Percentiles rank a stretch among this genome's conserved stretches.
These are phyloP conservation scores for Platypus cylindrus DNA, from an alignment of 2,888 invertebrate genomes.

Conservation along the genomic window DNA sequence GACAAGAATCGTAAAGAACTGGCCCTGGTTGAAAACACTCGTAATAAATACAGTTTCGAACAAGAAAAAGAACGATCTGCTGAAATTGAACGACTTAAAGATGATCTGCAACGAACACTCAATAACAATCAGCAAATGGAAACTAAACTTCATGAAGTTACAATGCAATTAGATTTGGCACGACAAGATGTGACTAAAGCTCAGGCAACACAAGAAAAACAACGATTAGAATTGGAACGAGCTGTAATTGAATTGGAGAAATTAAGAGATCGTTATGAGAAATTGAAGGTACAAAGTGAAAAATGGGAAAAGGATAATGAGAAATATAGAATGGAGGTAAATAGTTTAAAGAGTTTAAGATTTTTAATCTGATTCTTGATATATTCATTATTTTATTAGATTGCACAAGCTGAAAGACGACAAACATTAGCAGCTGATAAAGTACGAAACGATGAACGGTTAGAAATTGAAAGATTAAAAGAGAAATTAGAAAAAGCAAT, in stretches of 20 bases:
- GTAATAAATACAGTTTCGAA: slow-evolving; percentile 68
- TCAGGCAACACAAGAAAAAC: slow-evolving; percentile 63
- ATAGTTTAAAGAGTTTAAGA: too few relatives aligned
- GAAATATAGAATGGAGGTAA: slow-evolving; percentile 52
- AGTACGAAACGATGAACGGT: slow-evolving; percentile 52
- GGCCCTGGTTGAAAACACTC: slow-evolving; percentile 61
- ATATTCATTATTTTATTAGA: slow-evolving; percentile 13
- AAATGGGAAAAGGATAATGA: slow-evolving; percentile 66
- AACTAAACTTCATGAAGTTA: slow-evolving; percentile 63
- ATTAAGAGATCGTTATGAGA: slow-evolving; percentile 74
- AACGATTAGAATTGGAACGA: slow-evolving; percentile 66
- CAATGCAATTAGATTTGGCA: slow-evolving; percentile 67
- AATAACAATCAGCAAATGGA: slow-evolving; percentile 57
- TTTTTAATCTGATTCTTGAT: too few relatives aligned
- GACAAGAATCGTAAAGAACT: slow-evolving; percentile 65
- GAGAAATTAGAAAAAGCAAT: slow-evolving; percentile 80
- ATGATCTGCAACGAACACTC: slow-evolving; percentile 57
- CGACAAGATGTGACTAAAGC: slow-evolving; percentile 67
- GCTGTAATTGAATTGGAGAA: slow-evolving; percentile 83
- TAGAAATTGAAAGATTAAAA: slow-evolving; percentile 72
- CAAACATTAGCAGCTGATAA: slow-evolving; percentile 50
- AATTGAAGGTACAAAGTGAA: slow-evolving; percentile 59
- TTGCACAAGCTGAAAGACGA: slow-evolving; percentile 49
- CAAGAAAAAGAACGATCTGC: slow-evolving; percentile 49
- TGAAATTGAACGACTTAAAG: slow-evolving; percentile 60